These are phyloP conservation scores for Casuarius casuarius DNA, from an alignment of 2,113 vertebrate species.

Conservation along the genomic window DNA sequence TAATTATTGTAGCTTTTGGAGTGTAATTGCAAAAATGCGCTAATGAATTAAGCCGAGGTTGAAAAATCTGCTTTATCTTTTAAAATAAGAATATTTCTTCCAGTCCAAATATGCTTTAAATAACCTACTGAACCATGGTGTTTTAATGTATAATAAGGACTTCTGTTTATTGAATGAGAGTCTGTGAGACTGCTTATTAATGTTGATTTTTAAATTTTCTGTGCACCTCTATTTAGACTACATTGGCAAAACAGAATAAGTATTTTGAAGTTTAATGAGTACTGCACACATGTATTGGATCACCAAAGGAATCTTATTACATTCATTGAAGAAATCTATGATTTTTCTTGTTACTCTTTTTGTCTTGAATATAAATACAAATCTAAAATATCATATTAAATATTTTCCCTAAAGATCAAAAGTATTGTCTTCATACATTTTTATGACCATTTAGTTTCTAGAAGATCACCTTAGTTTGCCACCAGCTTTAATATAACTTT, in stretches of 20 bases:
- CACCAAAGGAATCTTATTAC: background rate
- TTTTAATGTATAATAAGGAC: background rate
- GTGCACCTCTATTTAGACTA: background rate
- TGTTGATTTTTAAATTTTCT: background rate
- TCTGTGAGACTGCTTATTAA: background rate
- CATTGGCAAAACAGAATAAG: background rate
- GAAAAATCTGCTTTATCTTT: background rate
- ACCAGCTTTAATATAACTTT: background rate
- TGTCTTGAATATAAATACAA: background rate
- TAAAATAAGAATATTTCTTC: background rate
- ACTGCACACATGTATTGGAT: background rate
- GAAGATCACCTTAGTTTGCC: conserved; percentile 1
- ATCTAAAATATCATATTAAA: background rate
- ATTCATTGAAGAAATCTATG: background rate
- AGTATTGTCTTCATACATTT: background rate
- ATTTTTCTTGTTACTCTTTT: background rate
- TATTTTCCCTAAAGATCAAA: background rate
- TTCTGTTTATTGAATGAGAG: background rate
- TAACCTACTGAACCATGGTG: background rate
- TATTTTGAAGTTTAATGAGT: background rate
- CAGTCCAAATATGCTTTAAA: background rate
- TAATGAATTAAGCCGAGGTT: background rate
- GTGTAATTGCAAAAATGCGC: background rate
- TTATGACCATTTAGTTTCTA: background rate
- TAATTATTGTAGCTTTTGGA: conserved; percentile 36